These are phyloP conservation scores for Semicossyphus pulcher DNA, from an alignment of 2,113 vertebrate species.

Conservation along the genomic window DNA sequence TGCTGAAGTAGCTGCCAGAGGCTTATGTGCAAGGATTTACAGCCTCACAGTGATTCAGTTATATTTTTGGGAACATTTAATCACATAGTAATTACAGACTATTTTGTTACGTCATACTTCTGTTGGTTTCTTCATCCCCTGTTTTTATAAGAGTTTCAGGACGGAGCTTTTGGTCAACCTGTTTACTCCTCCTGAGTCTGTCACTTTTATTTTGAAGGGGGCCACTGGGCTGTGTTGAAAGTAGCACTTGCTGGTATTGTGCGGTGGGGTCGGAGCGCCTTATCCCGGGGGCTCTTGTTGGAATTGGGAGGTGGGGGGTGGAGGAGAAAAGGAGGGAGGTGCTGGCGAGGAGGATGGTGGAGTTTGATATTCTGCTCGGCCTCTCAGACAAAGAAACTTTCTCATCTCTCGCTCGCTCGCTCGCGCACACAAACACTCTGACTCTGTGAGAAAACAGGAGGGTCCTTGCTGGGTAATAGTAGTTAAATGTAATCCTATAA, in stretches of 20 bases:
- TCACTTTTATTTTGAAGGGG: background rate
- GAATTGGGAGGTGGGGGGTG: conserved; percentile 45
- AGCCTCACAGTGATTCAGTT: background rate
- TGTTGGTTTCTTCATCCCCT: background rate
- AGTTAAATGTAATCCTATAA: conserved; percentile 1
- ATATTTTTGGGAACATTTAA: background rate
- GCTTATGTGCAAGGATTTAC: conserved; percentile 7
- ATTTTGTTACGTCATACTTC: background rate
- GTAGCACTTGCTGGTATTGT: conserved; percentile 50
- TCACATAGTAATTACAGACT: background rate
- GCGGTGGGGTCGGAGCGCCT: conserved; percentile 37
- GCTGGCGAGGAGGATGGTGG: conserved; percentile 34
- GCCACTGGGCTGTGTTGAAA: conserved; percentile 26
- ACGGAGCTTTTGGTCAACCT: conserved; percentile 3
- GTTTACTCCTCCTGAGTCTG: conserved; percentile 17
- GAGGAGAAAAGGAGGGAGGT: conserved; percentile 10
- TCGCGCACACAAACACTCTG: conserved; percentile 17
- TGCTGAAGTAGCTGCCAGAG: conserved; percentile 2
- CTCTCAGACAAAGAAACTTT: conserved; percentile 57
- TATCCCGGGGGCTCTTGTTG: conserved; percentile 44
- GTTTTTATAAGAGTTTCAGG: background rate
- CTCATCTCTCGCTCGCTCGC: conserved; percentile 31
- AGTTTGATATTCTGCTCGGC: conserved; percentile 73
- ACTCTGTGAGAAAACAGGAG: conserved; percentile 4
- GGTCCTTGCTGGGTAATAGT: conserved; percentile 2